Evolutionary conservation across 2,888 invertebrate genomes (phyloP).

Genomic region (Diplolepis rosae): DNA sequence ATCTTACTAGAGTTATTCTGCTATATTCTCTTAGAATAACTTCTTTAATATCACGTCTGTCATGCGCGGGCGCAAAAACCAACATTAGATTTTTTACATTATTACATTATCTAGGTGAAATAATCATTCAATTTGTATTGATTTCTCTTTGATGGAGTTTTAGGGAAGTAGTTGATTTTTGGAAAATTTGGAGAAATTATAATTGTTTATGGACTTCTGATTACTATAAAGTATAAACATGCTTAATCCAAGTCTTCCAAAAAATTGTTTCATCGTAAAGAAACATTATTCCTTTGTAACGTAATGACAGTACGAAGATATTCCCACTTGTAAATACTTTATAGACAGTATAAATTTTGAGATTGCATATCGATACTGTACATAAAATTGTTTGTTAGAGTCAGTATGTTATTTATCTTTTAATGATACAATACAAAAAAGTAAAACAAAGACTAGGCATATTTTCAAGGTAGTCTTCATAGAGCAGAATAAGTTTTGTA

Average conservation of each 20-base stretch:
- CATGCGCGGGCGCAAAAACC: background rate
- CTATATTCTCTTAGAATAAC: background rate
- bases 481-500: background rate
- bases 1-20: background rate
- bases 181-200: background rate
- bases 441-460: background rate
- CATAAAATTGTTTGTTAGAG: conserved; percentile 10
- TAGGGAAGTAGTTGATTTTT: background rate
- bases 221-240: background rate
- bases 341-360: background rate
- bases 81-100: background rate
- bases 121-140: background rate
- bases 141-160: background rate
- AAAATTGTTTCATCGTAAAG: background rate
- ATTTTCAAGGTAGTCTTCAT: background rate
- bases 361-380: conserved; percentile 10
- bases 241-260: background rate
- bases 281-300: background rate
- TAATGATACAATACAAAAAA: background rate
- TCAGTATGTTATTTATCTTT: background rate
- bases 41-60: background rate
- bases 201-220: background rate
- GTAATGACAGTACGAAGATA: background rate
- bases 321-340: conserved; percentile 12
- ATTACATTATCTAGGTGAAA: background rate